These are phyloP conservation scores for Corythaixoides concolor DNA, from an alignment of 2,113 vertebrate species.

Conservation along the genomic window DNA sequence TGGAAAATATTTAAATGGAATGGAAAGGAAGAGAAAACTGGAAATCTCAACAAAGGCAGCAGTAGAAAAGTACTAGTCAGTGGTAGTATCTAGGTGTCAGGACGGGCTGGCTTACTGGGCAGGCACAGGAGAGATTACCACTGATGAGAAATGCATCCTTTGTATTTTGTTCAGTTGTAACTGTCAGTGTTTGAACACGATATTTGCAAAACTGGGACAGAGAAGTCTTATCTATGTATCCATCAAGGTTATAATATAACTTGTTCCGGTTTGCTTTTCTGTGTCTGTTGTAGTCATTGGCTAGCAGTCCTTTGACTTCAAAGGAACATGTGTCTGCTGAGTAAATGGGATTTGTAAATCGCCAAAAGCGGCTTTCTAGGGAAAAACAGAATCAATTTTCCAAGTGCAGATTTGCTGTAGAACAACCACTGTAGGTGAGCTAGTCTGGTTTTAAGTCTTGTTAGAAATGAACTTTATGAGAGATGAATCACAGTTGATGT, in stretches of 20 bases:
- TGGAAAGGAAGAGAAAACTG: neutral
- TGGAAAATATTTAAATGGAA: neutral
- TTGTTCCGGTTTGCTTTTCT: neutral
- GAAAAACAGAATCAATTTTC: neutral
- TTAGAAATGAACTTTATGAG: neutral
- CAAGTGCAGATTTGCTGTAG: neutral
- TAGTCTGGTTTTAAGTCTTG: neutral
- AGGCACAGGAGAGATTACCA: neutral
- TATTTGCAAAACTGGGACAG: neutral
- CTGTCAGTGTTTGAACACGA: neutral
- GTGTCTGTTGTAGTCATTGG: neutral
- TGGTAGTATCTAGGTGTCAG: neutral
- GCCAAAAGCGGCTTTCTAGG: neutral
- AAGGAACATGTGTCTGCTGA: neutral
- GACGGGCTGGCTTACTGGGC: neutral
- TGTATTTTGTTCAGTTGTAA: neutral
- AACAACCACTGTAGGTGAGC: neutral
- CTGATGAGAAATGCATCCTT: neutral
- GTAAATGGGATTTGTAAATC: slow-evolving; percentile 13
- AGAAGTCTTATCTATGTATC: neutral
- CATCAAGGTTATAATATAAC: neutral
- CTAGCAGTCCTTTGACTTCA: neutral
- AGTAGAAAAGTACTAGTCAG: neutral
- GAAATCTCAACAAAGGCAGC: neutral
- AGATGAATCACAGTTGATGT: neutral